Evolutionary conservation across 2,797 vertebrate genomes (phyloP).

Genomic region (Scolopax rusticola): DNA sequence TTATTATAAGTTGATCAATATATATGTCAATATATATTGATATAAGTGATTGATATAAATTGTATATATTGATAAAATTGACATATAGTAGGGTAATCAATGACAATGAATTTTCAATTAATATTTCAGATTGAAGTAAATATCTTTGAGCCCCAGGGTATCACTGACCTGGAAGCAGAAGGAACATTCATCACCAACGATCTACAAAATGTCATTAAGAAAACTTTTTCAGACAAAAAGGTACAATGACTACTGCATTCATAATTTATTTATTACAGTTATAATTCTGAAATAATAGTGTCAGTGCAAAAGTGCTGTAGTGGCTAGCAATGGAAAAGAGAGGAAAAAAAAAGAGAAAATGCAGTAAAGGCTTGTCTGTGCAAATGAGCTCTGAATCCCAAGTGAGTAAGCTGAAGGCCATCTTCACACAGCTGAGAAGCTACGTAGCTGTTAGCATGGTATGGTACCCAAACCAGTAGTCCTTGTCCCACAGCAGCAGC

Average conservation of each 20-base stretch:
- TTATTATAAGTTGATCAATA: not conserved
- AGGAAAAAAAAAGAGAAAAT: not conserved
- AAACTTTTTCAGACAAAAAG: constrained; percentile 86
- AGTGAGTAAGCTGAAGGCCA: not conserved
- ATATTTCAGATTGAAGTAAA: constrained; percentile 85
- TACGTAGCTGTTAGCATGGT: not conserved
- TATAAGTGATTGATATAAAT: not conserved
- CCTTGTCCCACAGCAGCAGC: not conserved
- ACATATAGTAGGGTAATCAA: not conserved
- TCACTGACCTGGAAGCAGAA: constrained; percentile 83
- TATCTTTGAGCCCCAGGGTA: constrained; percentile 90
- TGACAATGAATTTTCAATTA: constrained; percentile 20
- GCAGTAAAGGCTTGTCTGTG: not conserved
- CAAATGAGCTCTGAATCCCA: not conserved
- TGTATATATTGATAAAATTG: not conserved
- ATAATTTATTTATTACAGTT: not conserved
- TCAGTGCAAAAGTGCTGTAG: not conserved
- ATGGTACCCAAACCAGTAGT: not conserved
- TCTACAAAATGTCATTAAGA: constrained; percentile 85
- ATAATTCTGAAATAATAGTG: not conserved
- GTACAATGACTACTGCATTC: constrained; percentile 62
- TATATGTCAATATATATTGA: not conserved
- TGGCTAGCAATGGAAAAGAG: not conserved
- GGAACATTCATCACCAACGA: constrained; percentile 90
- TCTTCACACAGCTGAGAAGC: not conserved